Base-by-base conservation (phyloP, 2,888 invertebrate species). In the Cinara cedri region DNA sequence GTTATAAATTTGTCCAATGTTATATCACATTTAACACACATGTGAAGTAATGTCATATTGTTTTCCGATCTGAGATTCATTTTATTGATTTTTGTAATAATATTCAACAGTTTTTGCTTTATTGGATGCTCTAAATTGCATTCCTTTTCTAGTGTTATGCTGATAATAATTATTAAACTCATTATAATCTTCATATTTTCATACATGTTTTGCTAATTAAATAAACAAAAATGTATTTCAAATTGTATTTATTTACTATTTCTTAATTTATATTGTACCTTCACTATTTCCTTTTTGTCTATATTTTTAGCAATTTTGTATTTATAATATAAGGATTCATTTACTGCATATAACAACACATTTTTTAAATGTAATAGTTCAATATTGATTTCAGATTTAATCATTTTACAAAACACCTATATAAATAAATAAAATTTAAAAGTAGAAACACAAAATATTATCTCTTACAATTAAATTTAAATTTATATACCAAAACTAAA, bases 1-100 rank as follows among this genome's bases (percentile, higher is more conserved):
- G 91, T 94, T 0, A 94, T 96, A 84, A 96, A 95, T 86, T 95
- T 94, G 85, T 96, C 96, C 1, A 96, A 94, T 0, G 93, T 92
- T 44, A 94, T 96, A 1, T 92, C 89, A 86, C 95, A 95, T 2
- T n/a, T n/a, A n/a, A 94, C 93, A 14, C 94, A 92, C 82, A 96
- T 88, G 86, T 97, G 97, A 26, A 97, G 86, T 51, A 96, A 85
- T 0, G 93, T 92, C 84, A 94, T 93, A 0, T 94, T 94, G 84
- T 91, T 90, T 57, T 91, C 88, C 34, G 92, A 87, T 14, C 89
- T 87, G 55, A 83, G 82, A 74, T 82, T 71, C 19, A 83, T 65
- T 80, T 85, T 84, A 82, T 90, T 89, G 78, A 93, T 86, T 83
- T 88, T 88, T 82, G 88, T 89, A 6, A 92, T 90, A 82, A 90